These are phyloP conservation scores for Aethes cnicana DNA, from an alignment of 2,888 invertebrate species.

Conservation along the genomic window DNA sequence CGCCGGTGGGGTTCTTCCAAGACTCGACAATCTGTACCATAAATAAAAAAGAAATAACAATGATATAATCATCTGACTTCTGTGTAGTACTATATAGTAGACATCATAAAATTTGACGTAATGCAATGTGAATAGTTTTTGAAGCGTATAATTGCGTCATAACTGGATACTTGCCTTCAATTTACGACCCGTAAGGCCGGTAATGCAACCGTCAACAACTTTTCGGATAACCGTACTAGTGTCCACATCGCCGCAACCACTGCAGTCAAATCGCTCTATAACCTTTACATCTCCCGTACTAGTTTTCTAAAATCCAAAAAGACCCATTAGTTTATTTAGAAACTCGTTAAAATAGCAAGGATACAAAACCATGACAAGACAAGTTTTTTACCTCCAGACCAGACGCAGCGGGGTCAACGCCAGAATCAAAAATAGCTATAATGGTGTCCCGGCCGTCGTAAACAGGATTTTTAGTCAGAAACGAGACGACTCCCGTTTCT, in stretches of 20 bases:
- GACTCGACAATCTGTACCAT: slow-evolving; percentile 86
- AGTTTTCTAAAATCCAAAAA: slow-evolving; percentile 85
- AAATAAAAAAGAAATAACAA: slow-evolving; percentile 20
- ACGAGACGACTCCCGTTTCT: slow-evolving; percentile 94
- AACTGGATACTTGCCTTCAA: slow-evolving; percentile 85
- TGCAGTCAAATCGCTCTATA: slow-evolving; percentile 96
- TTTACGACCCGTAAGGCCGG: slow-evolving; percentile 93
- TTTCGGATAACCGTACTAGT: slow-evolving; percentile 85
- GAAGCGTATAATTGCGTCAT: background rate
- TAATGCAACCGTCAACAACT: slow-evolving; percentile 86
- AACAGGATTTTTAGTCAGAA: slow-evolving; percentile 92
- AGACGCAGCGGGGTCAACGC: slow-evolving; percentile 97
- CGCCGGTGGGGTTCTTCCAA: slow-evolving; percentile 93
- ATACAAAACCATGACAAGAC: slow-evolving; percentile 76
- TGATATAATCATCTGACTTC: slow-evolving; percentile 22
- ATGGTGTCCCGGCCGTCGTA: slow-evolving; percentile 95
- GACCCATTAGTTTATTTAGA: slow-evolving; percentile 38
- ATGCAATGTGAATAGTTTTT: background rate
- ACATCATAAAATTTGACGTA: background rate
- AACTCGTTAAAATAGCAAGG: slow-evolving; percentile 45
- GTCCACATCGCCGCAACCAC: slow-evolving; percentile 98
- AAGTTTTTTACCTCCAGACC: slow-evolving; percentile 91
- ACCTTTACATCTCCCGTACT: slow-evolving; percentile 95
- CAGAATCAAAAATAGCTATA: slow-evolving; percentile 98
- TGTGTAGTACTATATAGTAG: too few relatives aligned